Base-by-base conservation (phyloP, 1,140 invertebrate species). In the Drosophila albomicans region DNA sequence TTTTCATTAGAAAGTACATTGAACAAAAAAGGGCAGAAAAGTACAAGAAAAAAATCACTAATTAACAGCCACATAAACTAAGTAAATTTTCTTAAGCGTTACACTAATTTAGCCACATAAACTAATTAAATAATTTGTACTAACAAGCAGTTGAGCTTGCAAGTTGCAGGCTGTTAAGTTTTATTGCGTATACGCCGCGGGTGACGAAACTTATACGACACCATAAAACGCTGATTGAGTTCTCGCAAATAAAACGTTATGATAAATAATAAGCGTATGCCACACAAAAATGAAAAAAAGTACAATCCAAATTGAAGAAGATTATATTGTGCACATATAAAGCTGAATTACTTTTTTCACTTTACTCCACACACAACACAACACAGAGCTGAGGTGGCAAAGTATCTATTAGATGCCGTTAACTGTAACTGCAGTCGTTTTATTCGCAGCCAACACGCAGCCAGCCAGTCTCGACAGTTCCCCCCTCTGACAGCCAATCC, bases 321-420 rank as follows among this genome's bases (percentile, higher is more conserved):
- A 59, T 45, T 43, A 28, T 13, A 28, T 13, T 28, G 35, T 28
- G 45, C 30, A 54, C 38, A 10, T 56, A 25, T 25, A 25, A 25
- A 25, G 20, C 25, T 35, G 25, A 11, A 51, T 61, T 20, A 16
- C 30, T 52, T 52, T 69, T 65, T 66, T 52, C n/a, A 48, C 38
- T 66, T 57, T 41, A 48, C 38, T 54, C 65, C 20, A 41, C 62
- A 63, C 30, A 59, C 30, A 46, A 67, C 38, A 43, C 48, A 20
- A 68, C 48, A 30, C 41, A 32, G 32, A 32, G 78, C 77, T 80
- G 75, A 87, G 84, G 84, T 87, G 84, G 56, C 84, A 88, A 87
- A 87, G 84, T 84, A 88, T 89, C 84, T 84, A 89, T 87, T 87
- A 87, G 84, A 84, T 87, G 84, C 84, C 85, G 84, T 87, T 87